A percentile compares a stretch with the other conserved stretches of the same genome.
phyloP scores from a whole-genome alignment of 2,113 vertebrate species.

The Furnarius figulus region DNA sequence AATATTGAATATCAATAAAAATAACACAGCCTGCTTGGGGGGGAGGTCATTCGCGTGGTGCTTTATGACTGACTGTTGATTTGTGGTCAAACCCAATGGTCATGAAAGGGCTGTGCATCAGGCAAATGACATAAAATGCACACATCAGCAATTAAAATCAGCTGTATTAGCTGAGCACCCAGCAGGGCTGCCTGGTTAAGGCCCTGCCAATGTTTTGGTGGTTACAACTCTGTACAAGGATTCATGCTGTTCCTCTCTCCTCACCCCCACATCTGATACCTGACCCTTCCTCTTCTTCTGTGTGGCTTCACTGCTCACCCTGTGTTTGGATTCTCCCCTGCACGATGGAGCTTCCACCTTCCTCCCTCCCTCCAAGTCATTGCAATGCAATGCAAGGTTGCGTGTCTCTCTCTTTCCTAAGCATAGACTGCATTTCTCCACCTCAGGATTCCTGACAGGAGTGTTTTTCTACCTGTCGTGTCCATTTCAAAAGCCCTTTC shows the following conservation, averaged over 20 bases:
- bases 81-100: slow-evolving; percentile 16
- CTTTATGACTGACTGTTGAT: slow-evolving; percentile 28
- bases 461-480: not conserved
- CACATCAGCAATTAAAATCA: slow-evolving; percentile 59
- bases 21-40: slow-evolving; percentile 5
- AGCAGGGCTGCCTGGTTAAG: slow-evolving; percentile 46
- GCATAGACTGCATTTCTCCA: accelerated
- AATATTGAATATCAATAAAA: slow-evolving; percentile 50
- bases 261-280: not conserved
- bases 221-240: slow-evolving; percentile 30
- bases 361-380: not conserved
- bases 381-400: not conserved
- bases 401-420: not conserved
- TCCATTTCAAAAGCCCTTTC: not conserved
- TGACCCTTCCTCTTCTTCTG: slow-evolving; percentile 2
- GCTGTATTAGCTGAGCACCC: slow-evolving; percentile 7
- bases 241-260: slow-evolving; percentile 34
- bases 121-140: not conserved
- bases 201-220: slow-evolving; percentile 46
- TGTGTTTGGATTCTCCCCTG: not conserved
- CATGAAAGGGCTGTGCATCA: slow-evolving; percentile 20
- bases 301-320: not conserved
- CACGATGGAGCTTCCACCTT: not conserved
- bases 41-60: not conserved
- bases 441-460: not conserved